Base-by-base conservation (phyloP, 2,113 vertebrate genomes). In the Dasyornis broadbenti region DNA sequence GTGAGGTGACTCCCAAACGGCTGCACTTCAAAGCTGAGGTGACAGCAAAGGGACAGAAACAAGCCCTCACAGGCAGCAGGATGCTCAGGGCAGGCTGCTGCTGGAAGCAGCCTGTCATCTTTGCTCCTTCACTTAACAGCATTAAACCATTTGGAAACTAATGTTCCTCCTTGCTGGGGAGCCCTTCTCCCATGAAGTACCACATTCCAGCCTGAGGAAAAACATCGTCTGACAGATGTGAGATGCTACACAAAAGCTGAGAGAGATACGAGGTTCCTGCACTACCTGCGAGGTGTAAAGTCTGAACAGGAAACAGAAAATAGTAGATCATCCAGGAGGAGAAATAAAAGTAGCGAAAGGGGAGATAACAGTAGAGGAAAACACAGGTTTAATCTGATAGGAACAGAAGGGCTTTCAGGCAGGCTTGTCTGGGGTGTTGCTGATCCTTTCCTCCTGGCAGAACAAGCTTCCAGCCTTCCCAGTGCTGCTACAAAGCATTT, bases 361-460 rank as follows among this genome's bases (percentile, higher is more conserved):
- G 30, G 49, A 95, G 85, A 79, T 88, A 76, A 69, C 85, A 69
- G 60, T 3, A 69, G 24, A 89, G 68, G 65, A 33, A 93, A 37
- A 72, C 11, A 47, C 42, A 28, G 15, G 20, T 84, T 82, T 69
- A 18, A 88, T 93, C 90, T 94, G 96, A 91, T 64, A 14, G 39
- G 91, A 89, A 83, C 42, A 92, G 94, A 86, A 89, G 15, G 73
- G 70, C 60, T 87, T 84, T 60, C 83, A 79, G 81, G 81, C 60
- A 68, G 68, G n/a, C 87, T 47, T 77, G 84, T 57, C 92, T 96
- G 66, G 63, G 86, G 21, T 14, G 54, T 9, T 50, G 61, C 89
- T 76, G 81, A 61, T 94, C 63, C 80, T 57, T 60, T 66, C 40
- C 81, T 72, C 37, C 87, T 42, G 91, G 91, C 86, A 94, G 73